phyloP scores from a whole-genome alignment of 2,113 vertebrate species.

The Macaca nemestrina region DNA sequence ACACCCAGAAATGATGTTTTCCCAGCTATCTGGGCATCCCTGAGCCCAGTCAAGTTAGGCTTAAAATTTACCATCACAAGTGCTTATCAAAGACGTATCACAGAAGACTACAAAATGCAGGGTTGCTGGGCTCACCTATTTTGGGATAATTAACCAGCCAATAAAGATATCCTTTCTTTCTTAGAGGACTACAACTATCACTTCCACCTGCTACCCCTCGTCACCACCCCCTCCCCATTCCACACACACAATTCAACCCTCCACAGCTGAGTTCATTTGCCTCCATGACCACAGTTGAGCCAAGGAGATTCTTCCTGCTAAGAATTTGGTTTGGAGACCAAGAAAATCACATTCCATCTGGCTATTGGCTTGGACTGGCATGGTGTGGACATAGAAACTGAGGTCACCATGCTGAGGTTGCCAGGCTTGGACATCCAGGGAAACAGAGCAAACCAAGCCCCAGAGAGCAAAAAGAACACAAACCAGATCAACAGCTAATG shows the following conservation, averaged over 20 bases:
- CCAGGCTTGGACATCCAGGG: background rate
- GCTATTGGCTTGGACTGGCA: background rate
- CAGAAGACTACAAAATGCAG: background rate
- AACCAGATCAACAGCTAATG: background rate
- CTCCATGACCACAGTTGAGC: background rate
- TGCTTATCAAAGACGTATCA: background rate
- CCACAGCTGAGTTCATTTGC: background rate
- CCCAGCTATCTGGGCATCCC: background rate
- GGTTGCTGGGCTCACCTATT: accelerated
- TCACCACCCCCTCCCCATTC: accelerated
- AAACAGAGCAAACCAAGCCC: background rate
- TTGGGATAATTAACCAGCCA: background rate
- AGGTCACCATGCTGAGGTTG: background rate
- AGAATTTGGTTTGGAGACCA: background rate
- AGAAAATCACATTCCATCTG: background rate
- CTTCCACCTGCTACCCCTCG: background rate
- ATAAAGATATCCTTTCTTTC: background rate
- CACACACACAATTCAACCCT: background rate
- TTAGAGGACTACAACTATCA: background rate
- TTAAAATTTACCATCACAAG: background rate
- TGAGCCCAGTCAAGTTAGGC: background rate
- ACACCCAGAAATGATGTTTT: background rate
- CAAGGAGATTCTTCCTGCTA: background rate
- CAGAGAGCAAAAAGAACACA: background rate
- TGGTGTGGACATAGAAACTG: background rate